Evolutionary conservation across 2,113 vertebrate species (phyloP).

Genomic region (Sceloporus undulatus): DNA sequence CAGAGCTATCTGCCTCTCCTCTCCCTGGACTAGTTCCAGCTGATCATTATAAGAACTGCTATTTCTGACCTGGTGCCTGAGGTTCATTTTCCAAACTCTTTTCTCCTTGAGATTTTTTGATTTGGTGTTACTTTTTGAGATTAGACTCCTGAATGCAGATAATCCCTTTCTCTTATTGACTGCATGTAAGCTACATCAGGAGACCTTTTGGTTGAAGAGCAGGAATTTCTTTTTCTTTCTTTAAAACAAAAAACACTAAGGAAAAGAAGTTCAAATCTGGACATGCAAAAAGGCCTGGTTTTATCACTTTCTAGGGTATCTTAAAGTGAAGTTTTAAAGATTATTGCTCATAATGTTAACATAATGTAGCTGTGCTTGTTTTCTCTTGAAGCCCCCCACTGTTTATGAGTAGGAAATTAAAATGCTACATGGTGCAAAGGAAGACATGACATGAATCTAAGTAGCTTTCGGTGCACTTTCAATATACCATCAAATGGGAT

Average conservation of each 20-base stretch:
- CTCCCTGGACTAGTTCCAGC: background rate
- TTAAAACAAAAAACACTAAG: constrained; percentile 12
- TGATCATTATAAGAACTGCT: background rate
- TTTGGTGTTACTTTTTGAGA: background rate
- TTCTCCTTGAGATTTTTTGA: background rate
- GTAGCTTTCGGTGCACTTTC: constrained; percentile 57
- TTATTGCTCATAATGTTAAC: constrained; percentile 41
- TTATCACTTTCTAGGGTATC: constrained; percentile 28
- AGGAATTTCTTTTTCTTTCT: background rate
- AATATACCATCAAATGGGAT: constrained; percentile 68
- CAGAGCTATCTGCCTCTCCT: background rate
- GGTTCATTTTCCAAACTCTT: background rate
- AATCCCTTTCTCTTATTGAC: background rate
- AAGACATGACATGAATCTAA: constrained; percentile 24
- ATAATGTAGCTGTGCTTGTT: background rate
- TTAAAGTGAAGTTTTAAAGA: constrained; percentile 34
- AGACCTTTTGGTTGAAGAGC: background rate
- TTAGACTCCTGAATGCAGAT: background rate
- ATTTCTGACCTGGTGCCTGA: background rate
- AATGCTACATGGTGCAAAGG: constrained; percentile 14
- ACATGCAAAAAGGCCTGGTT: background rate
- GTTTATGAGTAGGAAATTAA: constrained; percentile 53
- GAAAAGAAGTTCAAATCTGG: constrained; percentile 35
- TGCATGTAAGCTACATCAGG: background rate
- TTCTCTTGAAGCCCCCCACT: constrained; percentile 20